Conservation (phyloP, 2,113 vertebrate genomes). For the Chaetops frenatus region DNA sequence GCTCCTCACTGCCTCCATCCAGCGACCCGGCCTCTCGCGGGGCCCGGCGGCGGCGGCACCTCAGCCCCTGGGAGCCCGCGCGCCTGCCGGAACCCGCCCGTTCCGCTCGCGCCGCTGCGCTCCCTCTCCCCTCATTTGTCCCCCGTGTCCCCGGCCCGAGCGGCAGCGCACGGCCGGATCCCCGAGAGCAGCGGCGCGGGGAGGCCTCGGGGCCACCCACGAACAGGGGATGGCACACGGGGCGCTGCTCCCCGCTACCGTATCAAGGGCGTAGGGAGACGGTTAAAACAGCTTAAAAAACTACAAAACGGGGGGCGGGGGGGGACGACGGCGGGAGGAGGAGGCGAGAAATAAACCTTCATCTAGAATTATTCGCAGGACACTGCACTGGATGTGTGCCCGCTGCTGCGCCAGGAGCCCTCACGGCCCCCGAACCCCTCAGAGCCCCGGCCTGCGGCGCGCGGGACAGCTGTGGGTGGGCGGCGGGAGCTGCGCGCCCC, state of each 20-base stretch:
- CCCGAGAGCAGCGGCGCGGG: background rate
- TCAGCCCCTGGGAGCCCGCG: background rate
- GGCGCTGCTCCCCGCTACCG: background rate
- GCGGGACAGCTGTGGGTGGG: background rate
- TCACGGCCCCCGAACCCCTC: background rate
- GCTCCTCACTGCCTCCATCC: background rate
- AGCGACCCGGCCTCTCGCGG: background rate
- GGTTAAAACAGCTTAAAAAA: background rate
- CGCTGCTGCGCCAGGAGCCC: background rate
- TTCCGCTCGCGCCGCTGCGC: rapidly evolving
- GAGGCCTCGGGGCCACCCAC: background rate
- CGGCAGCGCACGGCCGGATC: background rate
- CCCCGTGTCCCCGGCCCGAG: background rate
- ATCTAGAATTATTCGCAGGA: background rate
- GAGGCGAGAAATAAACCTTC: rapidly evolving
- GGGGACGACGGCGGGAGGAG: too few relatives aligned
- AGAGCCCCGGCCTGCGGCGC: too few relatives aligned
- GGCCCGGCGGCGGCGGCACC: background rate
- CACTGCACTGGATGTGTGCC: too few relatives aligned
- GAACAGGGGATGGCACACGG: background rate
- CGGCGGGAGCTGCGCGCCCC: background rate
- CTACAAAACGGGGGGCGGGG: rapidly evolving
- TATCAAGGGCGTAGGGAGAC: background rate
- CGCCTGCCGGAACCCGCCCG: background rate
- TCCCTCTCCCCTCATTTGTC: rapidly evolving